Evolutionary conservation across 2,888 invertebrate species (phyloP), one percentile per base, ranked within the genome.

Genomic region (Chloroclystis v-ata): DNA sequence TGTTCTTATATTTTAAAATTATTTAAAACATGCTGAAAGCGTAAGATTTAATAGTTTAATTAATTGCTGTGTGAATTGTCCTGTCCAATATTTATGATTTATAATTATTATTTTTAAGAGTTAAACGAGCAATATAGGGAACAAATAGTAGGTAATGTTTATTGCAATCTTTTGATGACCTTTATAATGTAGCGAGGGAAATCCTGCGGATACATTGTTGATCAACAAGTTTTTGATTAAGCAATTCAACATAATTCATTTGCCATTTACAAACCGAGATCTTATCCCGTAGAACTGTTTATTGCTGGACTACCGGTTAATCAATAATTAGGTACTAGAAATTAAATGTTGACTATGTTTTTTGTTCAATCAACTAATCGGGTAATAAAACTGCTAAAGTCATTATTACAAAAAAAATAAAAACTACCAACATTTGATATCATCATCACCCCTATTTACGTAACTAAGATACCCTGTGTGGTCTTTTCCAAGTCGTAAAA

Each of bases 241-340:
- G 10, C 16, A 35, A 16, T 3, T 39, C 28, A 39, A 11, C 29
- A 10, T 29, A 10, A 20, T 29, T 28, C 30, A 43, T 26, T 49
- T 16, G 25, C 30, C 8, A 43, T 43, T 37, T 10, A 24, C 26
- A 43, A 39, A 50, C 39, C 28, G 39, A 26, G 38, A 46, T 32
- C 35, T 46, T 33, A 49, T 42, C 44, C 16, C 30, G 29, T 30
- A 43, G 9, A 46, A 39, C 14, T 69, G 59, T 63, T 59, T 65
- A 69, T 70, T 69, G 68, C 69, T 54, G 51, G 64, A 46, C 65
- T 75, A 78, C 74, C 75, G 68, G 64, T 60, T 56, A n/a, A n/a
- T n/a, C n/a, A 43, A 56, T 70, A 71, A 75, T 72, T 67, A 68
- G 64, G 56, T 44, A 54, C 61, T 10, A 16, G 4, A 16, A 16